Percentiles rank a stretch among this genome's conserved stretches.
Conservation (phyloP, 2,113 vertebrate genomes). For the human region GRCh38 chr4:81496001-81496500, state of each 20-base stretch:
- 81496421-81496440: background rate
- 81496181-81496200: background rate
- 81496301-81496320: background rate
- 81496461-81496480: background rate
- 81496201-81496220: background rate
- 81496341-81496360: background rate
- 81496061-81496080: background rate
- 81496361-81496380: background rate
- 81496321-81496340: background rate
- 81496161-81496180: background rate
- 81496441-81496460: background rate
- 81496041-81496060: background rate
- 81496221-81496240: background rate
- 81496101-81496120: background rate
- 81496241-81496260: background rate
- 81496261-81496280: background rate
- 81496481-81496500: background rate
- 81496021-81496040: background rate
- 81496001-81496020: background rate
- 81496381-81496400: background rate
- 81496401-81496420: background rate
- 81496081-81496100: background rate
- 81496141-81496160: background rate
- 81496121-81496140: background rate
- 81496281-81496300: background rate